A percentile compares a stretch with the other conserved stretches of the same genome.
Conservation (phyloP, 2,113 vertebrate species). For the Sigmodon hispidus region DNA sequence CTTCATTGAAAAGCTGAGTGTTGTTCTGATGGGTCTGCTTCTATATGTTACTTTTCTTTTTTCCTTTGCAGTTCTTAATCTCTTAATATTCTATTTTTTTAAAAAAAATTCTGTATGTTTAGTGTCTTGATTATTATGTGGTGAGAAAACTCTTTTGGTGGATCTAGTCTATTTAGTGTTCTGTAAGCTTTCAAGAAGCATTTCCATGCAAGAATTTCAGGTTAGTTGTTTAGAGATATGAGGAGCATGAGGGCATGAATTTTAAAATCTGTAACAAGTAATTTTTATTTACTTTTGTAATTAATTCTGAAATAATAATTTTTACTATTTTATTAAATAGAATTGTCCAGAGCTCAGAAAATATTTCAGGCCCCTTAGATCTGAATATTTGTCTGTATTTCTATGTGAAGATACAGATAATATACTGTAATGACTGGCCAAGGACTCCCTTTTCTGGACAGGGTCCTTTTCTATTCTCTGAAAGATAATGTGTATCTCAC, state of each 20-base stretch:
- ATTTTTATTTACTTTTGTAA: neutral
- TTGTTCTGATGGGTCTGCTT: too few relatives aligned
- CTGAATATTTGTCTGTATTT: neutral
- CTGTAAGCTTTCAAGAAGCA: too few relatives aligned
- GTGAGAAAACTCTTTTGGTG: too few relatives aligned
- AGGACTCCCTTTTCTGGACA: neutral
- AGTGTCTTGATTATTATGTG: too few relatives aligned
- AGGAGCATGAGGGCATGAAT: neutral
- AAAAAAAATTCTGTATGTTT: too few relatives aligned
- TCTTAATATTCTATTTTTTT: too few relatives aligned
- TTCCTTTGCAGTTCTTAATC: too few relatives aligned
- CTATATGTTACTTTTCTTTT: too few relatives aligned
- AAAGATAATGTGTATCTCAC: neutral
- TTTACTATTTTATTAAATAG: neutral
- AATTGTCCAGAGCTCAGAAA: neutral
- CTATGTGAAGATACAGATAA: too few relatives aligned
- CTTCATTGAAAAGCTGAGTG: too few relatives aligned
- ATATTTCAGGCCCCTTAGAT: neutral
- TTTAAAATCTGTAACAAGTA: neutral
- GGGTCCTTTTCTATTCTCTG: neutral
- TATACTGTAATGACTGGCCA: neutral
- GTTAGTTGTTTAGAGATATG: constrained; percentile 5
- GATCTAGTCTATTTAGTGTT: too few relatives aligned
- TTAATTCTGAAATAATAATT: neutral
- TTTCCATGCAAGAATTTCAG: neutral